These are phyloP conservation scores for Platichthys stellatus DNA, from an alignment of 2,113 vertebrate genomes.

Conservation along the genomic window DNA sequence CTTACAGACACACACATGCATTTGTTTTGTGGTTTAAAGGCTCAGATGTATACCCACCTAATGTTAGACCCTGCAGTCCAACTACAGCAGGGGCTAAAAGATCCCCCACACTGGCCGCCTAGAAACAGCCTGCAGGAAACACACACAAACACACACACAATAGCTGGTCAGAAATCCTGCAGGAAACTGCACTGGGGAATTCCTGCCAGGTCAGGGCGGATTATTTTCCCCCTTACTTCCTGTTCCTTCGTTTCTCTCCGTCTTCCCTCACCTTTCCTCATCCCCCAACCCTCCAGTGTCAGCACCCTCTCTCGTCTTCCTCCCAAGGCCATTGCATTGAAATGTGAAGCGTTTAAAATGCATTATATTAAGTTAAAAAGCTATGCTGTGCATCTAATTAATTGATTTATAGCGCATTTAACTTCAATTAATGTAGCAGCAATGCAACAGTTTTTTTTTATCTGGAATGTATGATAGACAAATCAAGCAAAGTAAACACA, in stretches of 20 bases:
- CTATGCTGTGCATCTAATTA: neutral
- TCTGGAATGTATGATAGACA: neutral
- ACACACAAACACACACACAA: slow-evolving; percentile 63
- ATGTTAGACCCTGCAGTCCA: slow-evolving; percentile 79
- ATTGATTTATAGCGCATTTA: neutral
- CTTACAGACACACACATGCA: slow-evolving; percentile 24
- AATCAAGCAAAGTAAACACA: neutral
- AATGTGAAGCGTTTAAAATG: slow-evolving; percentile 38
- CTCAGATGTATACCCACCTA: slow-evolving; percentile 79
- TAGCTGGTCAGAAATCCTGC: slow-evolving; percentile 72
- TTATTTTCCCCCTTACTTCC: slow-evolving; percentile 75
- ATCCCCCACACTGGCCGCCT: slow-evolving; percentile 71
- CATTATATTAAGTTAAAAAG: slow-evolving; percentile 9
- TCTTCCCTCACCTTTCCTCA: slow-evolving; percentile 47
- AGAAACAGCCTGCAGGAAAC: slow-evolving; percentile 72
- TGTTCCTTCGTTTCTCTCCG: slow-evolving; percentile 54
- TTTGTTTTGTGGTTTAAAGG: slow-evolving; percentile 65
- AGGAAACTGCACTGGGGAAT: slow-evolving; percentile 78
- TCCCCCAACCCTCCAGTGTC: slow-evolving; percentile 31
- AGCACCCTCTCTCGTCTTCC: slow-evolving; percentile 46
- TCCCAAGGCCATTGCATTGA: slow-evolving; percentile 39
- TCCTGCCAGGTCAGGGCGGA: slow-evolving; percentile 72
- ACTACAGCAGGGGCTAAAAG: slow-evolving; percentile 76
- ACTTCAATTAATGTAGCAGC: too few relatives aligned
- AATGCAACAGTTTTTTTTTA: too few relatives aligned